Evolutionary conservation across 2,888 invertebrate genomes (phyloP), one percentile per base, ranked within the genome.

Genomic region (Ichneumon xanthorius): DNA sequence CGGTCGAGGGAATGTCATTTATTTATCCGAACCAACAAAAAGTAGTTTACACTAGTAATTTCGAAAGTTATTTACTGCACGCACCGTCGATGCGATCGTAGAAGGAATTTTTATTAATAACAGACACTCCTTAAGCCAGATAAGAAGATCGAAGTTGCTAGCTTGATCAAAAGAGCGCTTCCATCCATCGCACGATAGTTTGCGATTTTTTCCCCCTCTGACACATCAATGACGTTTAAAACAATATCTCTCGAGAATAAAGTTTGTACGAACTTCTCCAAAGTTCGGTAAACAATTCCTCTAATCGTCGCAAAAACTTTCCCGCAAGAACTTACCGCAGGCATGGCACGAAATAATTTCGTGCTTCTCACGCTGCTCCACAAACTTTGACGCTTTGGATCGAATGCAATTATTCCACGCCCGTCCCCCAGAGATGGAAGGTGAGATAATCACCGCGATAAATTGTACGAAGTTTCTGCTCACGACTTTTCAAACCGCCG

Each of bases 101-200:
- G n/a, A 58, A 26, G 26, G 4, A 5, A 5, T 58, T 61, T 19
- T 45, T 45, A 45, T 30, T 0, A 45, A 58, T 16, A 61, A 58
- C 55, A 22, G 4, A 22, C 7, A 55, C 1, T 58, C 11, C 14
- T 5, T 14, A 9, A 2, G 11, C 45, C 45, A 61, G 14, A 4
- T 19, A 61, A 7, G 22, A n/a, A 6, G 30, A 58, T 40, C 14
- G 37, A 33, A 82, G 77, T 82, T 70, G 77, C n/a, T 26, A 26
- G n/a, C 45, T 82, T 82, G 82, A 82, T 26, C 71, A 40, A 82
- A 82, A 77, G 63, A 76, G 77, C 82, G 82, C 68, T 11, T 50
- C 68, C 50, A 22, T 71, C 22, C 22, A 63, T 30, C 4, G 33
- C n/a, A 30, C 61, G 30, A n/a, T 11, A 37, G 37, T 9, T 55